Percentiles rank a stretch among this genome's conserved stretches.
phyloP scores from a whole-genome alignment of 2,888 invertebrate species.

The Thereva nobilitata region DNA sequence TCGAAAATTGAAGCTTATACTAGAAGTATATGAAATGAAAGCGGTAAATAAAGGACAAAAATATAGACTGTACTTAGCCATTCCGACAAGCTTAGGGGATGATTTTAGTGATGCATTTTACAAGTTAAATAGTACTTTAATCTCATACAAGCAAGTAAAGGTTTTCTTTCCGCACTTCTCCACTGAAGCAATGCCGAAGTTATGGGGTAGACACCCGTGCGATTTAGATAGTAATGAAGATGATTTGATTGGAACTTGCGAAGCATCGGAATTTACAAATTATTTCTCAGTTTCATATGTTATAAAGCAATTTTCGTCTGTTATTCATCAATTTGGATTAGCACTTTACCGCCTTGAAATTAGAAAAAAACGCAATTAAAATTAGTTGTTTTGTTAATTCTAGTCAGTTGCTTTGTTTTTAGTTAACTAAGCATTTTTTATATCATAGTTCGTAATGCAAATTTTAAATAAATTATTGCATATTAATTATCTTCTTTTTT shows the following conservation, averaged over 20 bases:
- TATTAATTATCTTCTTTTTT: no score
- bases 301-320: conserved; percentile 54
- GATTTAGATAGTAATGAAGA: conserved; percentile 53
- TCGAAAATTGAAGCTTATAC: conserved; percentile 62
- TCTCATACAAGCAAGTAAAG: conserved; percentile 61
- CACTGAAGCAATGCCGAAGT: conserved; percentile 68
- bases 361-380: not conserved
- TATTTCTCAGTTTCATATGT: conserved; percentile 48
- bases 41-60: conserved; percentile 60
- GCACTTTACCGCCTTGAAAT: conserved; percentile 59
- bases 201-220: conserved; percentile 58
- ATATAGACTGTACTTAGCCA: conserved; percentile 70
- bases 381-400: no score
- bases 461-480: no score
- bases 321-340: conserved; percentile 61
- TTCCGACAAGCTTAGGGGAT: conserved; percentile 69
- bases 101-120: conserved; percentile 61
- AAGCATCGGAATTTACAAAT: conserved; percentile 44
- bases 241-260: conserved; percentile 51
- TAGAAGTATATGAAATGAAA: conserved; percentile 65
- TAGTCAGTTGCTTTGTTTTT: no score
- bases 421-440: no score
- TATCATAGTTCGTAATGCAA: no score
- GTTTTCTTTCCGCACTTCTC: conserved; percentile 78
- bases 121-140: conserved; percentile 56